A percentile compares a stretch with the other conserved stretches of the same genome.
Evolutionary conservation across 2,797 vertebrate genomes (phyloP).

Genomic region (Myiotriccus ornatus): DNA sequence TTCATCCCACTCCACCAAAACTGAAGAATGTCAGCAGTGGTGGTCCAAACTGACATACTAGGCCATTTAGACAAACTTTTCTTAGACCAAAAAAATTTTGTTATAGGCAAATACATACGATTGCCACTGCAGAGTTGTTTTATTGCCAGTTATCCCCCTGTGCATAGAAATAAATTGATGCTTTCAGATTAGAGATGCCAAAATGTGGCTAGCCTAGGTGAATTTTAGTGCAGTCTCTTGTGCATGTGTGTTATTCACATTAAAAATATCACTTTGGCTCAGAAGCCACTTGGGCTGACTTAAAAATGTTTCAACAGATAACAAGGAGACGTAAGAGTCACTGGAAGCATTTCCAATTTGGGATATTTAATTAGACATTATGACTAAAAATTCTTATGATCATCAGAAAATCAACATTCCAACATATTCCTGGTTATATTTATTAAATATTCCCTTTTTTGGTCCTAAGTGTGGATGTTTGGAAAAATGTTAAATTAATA

Average conservation of each 20-base stretch:
- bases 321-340: neutral
- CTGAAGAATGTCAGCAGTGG: conserved; percentile 14
- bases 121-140: neutral
- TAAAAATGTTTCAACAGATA: conserved; percentile 17
- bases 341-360: conserved; percentile 7
- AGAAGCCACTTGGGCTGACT: neutral
- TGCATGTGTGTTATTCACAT: neutral
- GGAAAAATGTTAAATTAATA: conserved; percentile 43
- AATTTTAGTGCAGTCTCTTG: neutral
- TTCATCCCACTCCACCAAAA: neutral
- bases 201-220: neutral
- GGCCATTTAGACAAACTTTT: neutral
- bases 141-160: neutral
- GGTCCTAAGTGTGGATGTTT: conserved; percentile 36
- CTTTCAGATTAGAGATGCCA: neutral
- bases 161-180: neutral
- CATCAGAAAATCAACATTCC: conserved; percentile 42
- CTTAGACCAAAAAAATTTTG: neutral
- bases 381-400: conserved; percentile 45
- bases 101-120: neutral
- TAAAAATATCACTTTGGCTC: neutral
- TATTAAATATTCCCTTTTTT: conserved; percentile 62
- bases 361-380: conserved; percentile 20
- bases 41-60: neutral
- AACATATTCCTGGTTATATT: conserved; percentile 35